Conservation (phyloP, 2,888 invertebrate genomes). For the Carterocephalus palaemon region DNA sequence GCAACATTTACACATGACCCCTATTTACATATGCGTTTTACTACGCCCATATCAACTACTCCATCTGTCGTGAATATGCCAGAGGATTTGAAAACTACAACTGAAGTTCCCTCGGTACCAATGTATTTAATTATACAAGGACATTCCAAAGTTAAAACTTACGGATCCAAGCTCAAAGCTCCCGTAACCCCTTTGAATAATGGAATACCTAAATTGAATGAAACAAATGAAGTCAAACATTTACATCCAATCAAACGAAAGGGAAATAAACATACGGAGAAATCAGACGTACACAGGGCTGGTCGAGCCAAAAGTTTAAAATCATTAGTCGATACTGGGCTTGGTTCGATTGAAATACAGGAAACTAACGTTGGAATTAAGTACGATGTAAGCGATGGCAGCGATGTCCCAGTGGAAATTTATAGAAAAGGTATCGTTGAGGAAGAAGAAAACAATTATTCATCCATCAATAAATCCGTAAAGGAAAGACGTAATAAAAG, state of each 20-base stretch:
- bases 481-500: conserved; percentile 49
- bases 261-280: conserved; percentile 49
- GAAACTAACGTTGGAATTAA: conserved; percentile 78
- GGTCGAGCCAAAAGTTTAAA: conserved; percentile 62
- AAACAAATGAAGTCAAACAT: conserved; percentile 78
- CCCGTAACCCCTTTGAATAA: conserved; percentile 61
- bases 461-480: conserved; percentile 27
- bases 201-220: conserved; percentile 73
- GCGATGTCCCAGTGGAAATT: conserved; percentile 73
- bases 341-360: conserved; percentile 77
- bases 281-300: conserved; percentile 43
- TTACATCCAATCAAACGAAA: conserved; percentile 71
- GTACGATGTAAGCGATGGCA: conserved; percentile 78
- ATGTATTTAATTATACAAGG: conserved; percentile 90
- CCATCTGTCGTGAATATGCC: conserved; percentile 66
- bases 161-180: conserved; percentile 80
- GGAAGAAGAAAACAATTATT: conserved; percentile 64
- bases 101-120: conserved; percentile 78
- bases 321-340: conserved; percentile 57
- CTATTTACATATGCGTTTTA: conserved; percentile 67
- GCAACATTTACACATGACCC: conserved; percentile 57
- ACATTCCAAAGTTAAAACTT: conserved; percentile 91
- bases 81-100: conserved; percentile 46
- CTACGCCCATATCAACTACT: conserved; percentile 70
- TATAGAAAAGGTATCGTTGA: conserved; percentile 81